A percentile compares a stretch with the other conserved stretches of the same genome.
phyloP scores from a whole-genome alignment of 2,113 vertebrate genomes.

The Rhipidura dahli region DNA sequence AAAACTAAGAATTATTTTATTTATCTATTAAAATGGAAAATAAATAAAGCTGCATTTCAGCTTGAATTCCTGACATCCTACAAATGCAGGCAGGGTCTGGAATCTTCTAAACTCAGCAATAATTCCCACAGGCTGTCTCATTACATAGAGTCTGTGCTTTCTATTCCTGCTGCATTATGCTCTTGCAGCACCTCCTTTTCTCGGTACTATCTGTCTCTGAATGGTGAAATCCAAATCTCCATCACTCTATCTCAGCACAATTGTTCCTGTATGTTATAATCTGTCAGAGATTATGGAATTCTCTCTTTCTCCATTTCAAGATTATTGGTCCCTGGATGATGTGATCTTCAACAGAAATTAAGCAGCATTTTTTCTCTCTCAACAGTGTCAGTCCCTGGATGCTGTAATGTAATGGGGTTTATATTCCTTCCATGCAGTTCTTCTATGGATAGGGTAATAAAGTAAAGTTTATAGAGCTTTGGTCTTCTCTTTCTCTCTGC shows the following conservation, averaged over 20 bases:
- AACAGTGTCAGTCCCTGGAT: conserved; percentile 43
- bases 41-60: background rate
- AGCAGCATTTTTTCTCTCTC: conserved; percentile 56
- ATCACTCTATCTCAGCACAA: conserved; percentile 1
- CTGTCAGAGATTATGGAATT: conserved; percentile 63
- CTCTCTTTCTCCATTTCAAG: conserved; percentile 56
- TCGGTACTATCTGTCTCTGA: conserved; percentile 5
- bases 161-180: background rate
- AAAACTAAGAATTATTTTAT: background rate
- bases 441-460: conserved; percentile 71
- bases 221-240: conserved; percentile 45
- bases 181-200: background rate
- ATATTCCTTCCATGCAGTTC: conserved; percentile 63
- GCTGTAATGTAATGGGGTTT: conserved; percentile 65
- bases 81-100: conserved; percentile 4
- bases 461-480: conserved; percentile 75
- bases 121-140: conserved; percentile 44
- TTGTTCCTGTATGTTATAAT: conserved; percentile 67
- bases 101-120: conserved; percentile 30
- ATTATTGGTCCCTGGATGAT: conserved; percentile 65
- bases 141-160: conserved; percentile 27
- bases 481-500: conserved; percentile 65
- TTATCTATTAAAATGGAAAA: background rate
- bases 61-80: background rate
- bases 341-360: conserved; percentile 69